phyloP scores from a whole-genome alignment of 2,797 vertebrate species.

The Aulostomus chinensis region DNA sequence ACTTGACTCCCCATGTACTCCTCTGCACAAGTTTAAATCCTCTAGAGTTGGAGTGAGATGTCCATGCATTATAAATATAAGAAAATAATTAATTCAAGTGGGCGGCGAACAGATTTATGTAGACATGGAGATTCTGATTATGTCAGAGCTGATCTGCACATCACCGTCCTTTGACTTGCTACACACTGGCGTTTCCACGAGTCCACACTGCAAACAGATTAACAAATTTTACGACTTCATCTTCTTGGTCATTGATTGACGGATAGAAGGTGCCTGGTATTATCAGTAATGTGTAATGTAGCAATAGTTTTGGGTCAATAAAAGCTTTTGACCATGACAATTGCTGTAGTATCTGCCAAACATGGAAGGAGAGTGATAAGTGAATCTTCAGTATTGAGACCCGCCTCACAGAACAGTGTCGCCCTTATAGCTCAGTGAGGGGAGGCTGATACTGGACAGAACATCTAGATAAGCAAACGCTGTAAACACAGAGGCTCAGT shows the following conservation, averaged over 20 bases:
- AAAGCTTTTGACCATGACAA: constrained; percentile 24
- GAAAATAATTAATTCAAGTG: too few relatives aligned
- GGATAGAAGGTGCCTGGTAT: constrained; percentile 2
- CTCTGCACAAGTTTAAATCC: too few relatives aligned
- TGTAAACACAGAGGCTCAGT: constrained; percentile 40
- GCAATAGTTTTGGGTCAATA: not conserved
- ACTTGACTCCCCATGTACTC: too few relatives aligned
- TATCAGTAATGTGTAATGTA: constrained; percentile 27
- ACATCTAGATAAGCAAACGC: constrained; percentile 26
- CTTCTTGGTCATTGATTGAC: constrained; percentile 14
- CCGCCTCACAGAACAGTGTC: constrained; percentile 16
- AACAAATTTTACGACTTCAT: not conserved
- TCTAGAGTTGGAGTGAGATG: too few relatives aligned
- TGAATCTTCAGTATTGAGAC: constrained; percentile 27
- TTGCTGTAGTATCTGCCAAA: constrained; percentile 25
- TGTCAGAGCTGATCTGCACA: too few relatives aligned
- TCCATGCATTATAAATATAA: too few relatives aligned
- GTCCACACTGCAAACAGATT: not conserved
- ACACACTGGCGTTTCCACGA: too few relatives aligned
- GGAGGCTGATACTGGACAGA: constrained; percentile 30
- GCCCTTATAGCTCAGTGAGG: constrained; percentile 9
- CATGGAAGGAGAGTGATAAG: constrained; percentile 21
- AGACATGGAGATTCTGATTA: too few relatives aligned
- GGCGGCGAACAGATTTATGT: too few relatives aligned
- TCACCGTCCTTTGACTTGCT: too few relatives aligned